Percentiles rank a stretch among this genome's conserved stretches.
phyloP scores from a whole-genome alignment of 2,888 invertebrate genomes.

The Eledona agricola region DNA sequence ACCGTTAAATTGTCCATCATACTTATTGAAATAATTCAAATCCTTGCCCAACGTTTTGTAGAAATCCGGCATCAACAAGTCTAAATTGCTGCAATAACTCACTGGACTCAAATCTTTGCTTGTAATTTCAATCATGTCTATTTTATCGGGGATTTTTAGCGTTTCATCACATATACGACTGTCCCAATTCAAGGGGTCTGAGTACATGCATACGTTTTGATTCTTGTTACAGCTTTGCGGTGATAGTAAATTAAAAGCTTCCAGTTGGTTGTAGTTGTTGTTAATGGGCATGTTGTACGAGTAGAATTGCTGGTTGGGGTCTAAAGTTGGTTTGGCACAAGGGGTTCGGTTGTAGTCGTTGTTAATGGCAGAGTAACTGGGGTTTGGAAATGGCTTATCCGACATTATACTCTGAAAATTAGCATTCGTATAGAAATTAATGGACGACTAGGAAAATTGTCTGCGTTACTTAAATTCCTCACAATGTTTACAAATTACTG shows the following conservation, averaged over 20 bases:
- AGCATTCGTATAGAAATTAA: too few species aligned
- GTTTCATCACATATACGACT: constrained; percentile 37
- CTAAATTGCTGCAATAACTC: constrained; percentile 54
- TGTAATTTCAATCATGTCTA: constrained; percentile 55
- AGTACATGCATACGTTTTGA: constrained; percentile 30
- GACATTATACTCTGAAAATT: too few species aligned
- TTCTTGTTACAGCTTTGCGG: constrained; percentile 24
- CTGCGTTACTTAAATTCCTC: too few species aligned
- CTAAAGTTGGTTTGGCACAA: constrained; percentile 25
- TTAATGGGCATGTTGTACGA: constrained; percentile 26
- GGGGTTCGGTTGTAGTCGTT: constrained; percentile 28
- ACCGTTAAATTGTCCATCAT: constrained; percentile 38
- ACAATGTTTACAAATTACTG: too few species aligned
- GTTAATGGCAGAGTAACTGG: constrained; percentile 4
- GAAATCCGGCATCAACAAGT: constrained; percentile 51
- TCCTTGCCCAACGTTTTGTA: constrained; percentile 51
- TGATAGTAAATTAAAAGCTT: constrained; percentile 22
- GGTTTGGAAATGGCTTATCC: constrained; percentile 30
- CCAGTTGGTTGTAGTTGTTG: constrained; percentile 26
- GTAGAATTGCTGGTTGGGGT: constrained; percentile 19
- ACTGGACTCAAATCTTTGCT: constrained; percentile 58
- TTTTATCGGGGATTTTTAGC: constrained; percentile 52
- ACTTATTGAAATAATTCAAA: constrained; percentile 41
- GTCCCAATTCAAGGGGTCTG: constrained; percentile 16
- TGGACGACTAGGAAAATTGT: too few species aligned